Evolutionary conservation across 2,113 vertebrate genomes (phyloP).

Genomic region (Peromyscus maniculatus): DNA sequence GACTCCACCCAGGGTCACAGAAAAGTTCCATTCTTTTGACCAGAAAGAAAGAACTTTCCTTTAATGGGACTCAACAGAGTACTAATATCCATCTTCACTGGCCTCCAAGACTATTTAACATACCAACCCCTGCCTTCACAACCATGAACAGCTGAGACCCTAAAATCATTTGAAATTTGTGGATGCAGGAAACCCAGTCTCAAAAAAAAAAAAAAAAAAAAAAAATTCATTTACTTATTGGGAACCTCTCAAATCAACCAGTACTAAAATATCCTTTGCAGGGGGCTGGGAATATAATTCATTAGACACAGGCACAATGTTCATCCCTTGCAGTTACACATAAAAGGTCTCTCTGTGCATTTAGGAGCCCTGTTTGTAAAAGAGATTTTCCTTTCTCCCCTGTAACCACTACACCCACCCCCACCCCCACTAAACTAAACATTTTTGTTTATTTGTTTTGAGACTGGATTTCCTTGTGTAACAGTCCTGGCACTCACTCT

Average conservation of each 20-base stretch:
- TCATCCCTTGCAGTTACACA: neutral
- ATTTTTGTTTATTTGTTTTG: neutral
- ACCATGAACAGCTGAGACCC: neutral
- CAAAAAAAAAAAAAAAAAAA: neutral
- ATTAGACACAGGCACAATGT: too few species aligned
- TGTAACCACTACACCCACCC: neutral
- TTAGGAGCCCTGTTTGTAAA: neutral
- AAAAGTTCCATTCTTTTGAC: neutral
- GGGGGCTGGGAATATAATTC: neutral
- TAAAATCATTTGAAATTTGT: neutral
- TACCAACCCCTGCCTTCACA: too few species aligned
- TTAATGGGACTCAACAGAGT: neutral
- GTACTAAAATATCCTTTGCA: neutral
- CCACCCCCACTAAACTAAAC: neutral
- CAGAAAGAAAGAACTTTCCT: neutral
- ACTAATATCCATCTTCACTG: neutral
- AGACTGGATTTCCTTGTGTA: too few species aligned
- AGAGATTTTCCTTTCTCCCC: neutral
- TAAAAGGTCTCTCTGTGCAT: neutral
- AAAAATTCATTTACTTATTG: neutral
- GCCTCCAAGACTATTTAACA: neutral
- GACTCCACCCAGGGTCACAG: neutral
- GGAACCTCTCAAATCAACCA: neutral
- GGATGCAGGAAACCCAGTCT: neutral
- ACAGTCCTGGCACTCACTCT: too few species aligned